phyloP scores from a whole-genome alignment of 1,140 invertebrate species.

The Apis florea region DNA sequence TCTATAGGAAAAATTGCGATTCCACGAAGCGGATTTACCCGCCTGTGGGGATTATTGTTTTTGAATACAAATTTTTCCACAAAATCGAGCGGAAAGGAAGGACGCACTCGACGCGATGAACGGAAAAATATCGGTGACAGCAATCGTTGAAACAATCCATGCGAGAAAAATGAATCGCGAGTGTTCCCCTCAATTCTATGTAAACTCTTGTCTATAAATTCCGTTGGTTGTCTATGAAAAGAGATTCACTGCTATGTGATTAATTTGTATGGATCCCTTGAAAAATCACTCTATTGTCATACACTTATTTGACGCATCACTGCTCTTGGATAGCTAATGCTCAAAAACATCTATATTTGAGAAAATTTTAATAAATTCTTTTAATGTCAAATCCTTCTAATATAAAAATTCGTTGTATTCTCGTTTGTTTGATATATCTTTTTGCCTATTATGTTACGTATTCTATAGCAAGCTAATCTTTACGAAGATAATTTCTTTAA shows the following conservation, averaged over 20 bases:
- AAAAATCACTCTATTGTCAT: neutral
- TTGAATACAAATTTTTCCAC: slow-evolving; percentile 35
- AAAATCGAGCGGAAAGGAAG: slow-evolving; percentile 32
- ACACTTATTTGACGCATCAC: neutral
- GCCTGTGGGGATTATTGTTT: slow-evolving; percentile 29
- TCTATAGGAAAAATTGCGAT: neutral
- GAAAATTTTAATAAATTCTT: slow-evolving; percentile 37
- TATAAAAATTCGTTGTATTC: no score
- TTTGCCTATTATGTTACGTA: no score
- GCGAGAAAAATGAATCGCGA: slow-evolving; percentile 53
- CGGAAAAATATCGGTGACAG: slow-evolving; percentile 52
- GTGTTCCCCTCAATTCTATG: slow-evolving; percentile 42
- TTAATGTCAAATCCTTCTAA: no score
- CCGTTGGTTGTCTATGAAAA: slow-evolving; percentile 6
- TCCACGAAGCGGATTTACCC: neutral
- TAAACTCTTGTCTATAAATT: slow-evolving; percentile 50
- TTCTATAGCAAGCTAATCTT: no score
- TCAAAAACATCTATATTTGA: neutral
- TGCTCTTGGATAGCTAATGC: no score
- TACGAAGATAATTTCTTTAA: no score
- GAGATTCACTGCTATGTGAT: slow-evolving; percentile 17
- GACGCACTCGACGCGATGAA: neutral
- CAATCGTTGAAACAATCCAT: slow-evolving; percentile 55
- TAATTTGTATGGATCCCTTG: neutral
- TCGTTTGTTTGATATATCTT: no score